A percentile compares a stretch with the other conserved stretches of the same genome.
phyloP scores from a whole-genome alignment of 2,888 invertebrate genomes.

The Dicyrtomina minuta region DNA sequence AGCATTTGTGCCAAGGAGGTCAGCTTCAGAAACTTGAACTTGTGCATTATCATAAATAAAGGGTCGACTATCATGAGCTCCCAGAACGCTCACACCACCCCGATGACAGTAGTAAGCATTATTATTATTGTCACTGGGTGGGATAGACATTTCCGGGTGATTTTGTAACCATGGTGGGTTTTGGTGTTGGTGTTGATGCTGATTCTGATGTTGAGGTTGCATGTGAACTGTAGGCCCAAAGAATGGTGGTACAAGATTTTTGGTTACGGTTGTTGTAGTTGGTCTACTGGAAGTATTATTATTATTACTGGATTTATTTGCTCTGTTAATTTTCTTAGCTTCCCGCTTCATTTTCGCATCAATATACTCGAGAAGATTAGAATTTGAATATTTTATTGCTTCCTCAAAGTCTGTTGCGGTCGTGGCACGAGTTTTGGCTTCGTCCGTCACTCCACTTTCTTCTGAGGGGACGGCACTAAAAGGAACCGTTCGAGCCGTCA shows the following conservation, averaged over 20 bases:
- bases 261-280: slow-evolving; percentile 12
- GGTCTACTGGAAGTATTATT: background rate
- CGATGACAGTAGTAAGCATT: background rate
- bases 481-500: slow-evolving; percentile 22
- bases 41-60: slow-evolving; percentile 15
- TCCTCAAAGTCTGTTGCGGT: slow-evolving; percentile 26
- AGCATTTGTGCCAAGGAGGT: background rate
- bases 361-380: slow-evolving; percentile 12
- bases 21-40: slow-evolving; percentile 19
- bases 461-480: slow-evolving; percentile 18
- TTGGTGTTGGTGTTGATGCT: background rate
- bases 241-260: background rate
- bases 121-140: background rate
- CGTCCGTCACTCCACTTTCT: slow-evolving; percentile 13
- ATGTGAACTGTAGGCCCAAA: background rate
- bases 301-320: background rate
- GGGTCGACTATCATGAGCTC: background rate
- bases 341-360: slow-evolving; percentile 2
- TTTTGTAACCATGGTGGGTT: slow-evolving; percentile 17
- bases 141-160: background rate
- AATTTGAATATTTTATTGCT: slow-evolving; percentile 21
- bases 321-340: background rate
- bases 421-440: slow-evolving; percentile 3
- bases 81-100: background rate
- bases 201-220: background rate